A percentile compares a stretch with the other conserved stretches of the same genome.
Conservation (phyloP, 2,888 invertebrate species). For the Eremobia ochroleuca region DNA sequence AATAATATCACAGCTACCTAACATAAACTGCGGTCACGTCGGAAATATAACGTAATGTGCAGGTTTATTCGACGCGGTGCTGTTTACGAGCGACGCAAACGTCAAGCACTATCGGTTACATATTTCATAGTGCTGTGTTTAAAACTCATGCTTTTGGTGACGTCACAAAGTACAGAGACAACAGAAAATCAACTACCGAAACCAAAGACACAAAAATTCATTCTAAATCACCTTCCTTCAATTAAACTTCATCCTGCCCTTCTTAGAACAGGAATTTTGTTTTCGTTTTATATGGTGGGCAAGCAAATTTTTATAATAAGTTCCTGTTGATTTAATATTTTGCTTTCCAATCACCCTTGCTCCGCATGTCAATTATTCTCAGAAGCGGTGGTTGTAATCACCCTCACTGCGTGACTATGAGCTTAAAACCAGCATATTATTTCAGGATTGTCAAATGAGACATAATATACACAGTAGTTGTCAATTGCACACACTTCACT, state of each 20-base stretch:
- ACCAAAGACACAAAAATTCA: not conserved
- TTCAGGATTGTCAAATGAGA: not conserved
- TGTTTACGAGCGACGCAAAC: conserved; percentile 21
- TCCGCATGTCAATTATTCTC: not conserved
- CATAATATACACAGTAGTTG: not conserved
- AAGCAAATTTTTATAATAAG: not conserved
- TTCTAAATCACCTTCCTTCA: not conserved
- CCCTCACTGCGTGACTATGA: too few species aligned
- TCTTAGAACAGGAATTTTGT: too few species aligned
- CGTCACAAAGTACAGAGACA: not conserved
- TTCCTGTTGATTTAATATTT: too few species aligned
- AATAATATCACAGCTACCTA: not conserved
- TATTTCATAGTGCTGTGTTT: not conserved
- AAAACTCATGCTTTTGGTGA: conserved; percentile 7
- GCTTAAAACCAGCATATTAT: too few species aligned
- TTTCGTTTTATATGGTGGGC: not conserved
- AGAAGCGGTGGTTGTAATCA: too few species aligned
- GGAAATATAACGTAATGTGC: not conserved
- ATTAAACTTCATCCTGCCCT: not conserved
- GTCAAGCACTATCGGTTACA: conserved; percentile 13
- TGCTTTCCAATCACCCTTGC: too few species aligned
- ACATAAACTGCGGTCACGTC: not conserved
- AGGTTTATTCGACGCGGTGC: not conserved
- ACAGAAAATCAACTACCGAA: not conserved
- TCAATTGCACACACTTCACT: not conserved